Conservation (phyloP, 1,140 invertebrate species). For the Halictus rubicundus region DNA sequence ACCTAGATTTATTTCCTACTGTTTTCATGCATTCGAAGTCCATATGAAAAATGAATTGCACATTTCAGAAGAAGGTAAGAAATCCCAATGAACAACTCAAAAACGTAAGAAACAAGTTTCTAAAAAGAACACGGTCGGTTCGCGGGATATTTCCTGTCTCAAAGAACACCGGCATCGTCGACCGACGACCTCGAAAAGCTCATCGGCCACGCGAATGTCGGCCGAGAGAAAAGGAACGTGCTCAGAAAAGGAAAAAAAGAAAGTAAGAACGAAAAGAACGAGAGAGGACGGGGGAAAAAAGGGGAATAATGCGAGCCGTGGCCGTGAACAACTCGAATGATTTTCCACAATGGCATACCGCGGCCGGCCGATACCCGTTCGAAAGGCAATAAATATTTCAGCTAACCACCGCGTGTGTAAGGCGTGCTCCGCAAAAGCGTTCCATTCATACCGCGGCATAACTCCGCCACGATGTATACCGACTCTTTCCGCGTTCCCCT, state of each 20-base stretch:
- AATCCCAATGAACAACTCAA: no score
- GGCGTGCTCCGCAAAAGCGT: constrained; percentile 61
- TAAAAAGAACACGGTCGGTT: no score
- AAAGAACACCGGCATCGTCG: neutral
- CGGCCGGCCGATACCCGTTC: constrained; percentile 53
- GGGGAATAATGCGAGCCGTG: constrained; percentile 40
- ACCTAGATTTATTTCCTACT: no score
- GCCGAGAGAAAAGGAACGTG: neutral
- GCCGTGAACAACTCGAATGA: constrained; percentile 55
- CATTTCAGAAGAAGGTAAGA: no score
- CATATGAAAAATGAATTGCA: no score
- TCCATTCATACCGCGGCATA: constrained; percentile 61
- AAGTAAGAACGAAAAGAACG: no score
- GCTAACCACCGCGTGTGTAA: constrained; percentile 59
- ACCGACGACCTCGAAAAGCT: neutral
- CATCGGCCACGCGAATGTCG: neutral
- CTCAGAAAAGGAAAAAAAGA: neutral
- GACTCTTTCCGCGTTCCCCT: constrained; percentile 49
- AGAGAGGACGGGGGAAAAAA: neutral
- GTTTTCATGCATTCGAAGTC: no score
- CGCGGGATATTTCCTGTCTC: no score
- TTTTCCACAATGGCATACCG: constrained; percentile 60
- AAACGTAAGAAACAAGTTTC: no score
- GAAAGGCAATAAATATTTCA: constrained; percentile 65
- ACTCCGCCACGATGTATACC: constrained; percentile 37